Conservation (phyloP, 2,113 vertebrate species). For the Hippocampus barbouri region DNA sequence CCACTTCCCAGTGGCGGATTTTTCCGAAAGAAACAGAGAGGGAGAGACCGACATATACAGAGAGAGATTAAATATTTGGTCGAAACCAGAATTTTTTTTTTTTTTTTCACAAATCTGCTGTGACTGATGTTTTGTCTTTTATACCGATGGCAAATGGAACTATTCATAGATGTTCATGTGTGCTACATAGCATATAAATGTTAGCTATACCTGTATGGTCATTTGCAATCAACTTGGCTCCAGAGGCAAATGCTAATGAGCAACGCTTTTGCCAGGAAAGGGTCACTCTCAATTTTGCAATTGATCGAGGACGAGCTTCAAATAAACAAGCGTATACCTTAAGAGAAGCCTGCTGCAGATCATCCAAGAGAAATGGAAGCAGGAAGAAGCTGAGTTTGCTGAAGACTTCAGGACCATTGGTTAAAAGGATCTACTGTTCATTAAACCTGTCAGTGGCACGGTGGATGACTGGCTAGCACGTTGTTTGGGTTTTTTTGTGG, state of each 20-base stretch:
- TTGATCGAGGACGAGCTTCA: slow-evolving; percentile 51
- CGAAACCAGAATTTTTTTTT: slow-evolving; percentile 55
- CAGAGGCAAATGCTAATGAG: slow-evolving; percentile 50
- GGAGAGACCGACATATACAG: slow-evolving; percentile 29
- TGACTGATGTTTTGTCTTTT: slow-evolving; percentile 50
- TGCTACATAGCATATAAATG: slow-evolving; percentile 13
- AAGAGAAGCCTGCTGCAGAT: slow-evolving; percentile 48
- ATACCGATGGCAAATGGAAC: slow-evolving; percentile 24
- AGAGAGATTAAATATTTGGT: slow-evolving; percentile 68
- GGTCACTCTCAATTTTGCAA: slow-evolving; percentile 39
- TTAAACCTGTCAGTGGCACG: background rate
- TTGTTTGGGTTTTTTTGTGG: too few relatives aligned
- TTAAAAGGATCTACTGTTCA: background rate
- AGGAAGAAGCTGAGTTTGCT: background rate
- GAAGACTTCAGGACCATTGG: background rate
- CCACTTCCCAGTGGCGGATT: slow-evolving; percentile 59
- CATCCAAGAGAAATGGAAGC: slow-evolving; percentile 8
- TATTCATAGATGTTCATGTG: background rate
- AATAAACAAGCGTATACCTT: slow-evolving; percentile 51
- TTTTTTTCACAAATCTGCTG: slow-evolving; percentile 44
- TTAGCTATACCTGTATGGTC: slow-evolving; percentile 34
- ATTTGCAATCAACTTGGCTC: slow-evolving; percentile 48
- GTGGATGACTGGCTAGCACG: too few relatives aligned
- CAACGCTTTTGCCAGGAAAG: slow-evolving; percentile 28
- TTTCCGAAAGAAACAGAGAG: slow-evolving; percentile 50